phyloP scores from a whole-genome alignment of 2,113 vertebrate species.

The Turdus rufiventris region DNA sequence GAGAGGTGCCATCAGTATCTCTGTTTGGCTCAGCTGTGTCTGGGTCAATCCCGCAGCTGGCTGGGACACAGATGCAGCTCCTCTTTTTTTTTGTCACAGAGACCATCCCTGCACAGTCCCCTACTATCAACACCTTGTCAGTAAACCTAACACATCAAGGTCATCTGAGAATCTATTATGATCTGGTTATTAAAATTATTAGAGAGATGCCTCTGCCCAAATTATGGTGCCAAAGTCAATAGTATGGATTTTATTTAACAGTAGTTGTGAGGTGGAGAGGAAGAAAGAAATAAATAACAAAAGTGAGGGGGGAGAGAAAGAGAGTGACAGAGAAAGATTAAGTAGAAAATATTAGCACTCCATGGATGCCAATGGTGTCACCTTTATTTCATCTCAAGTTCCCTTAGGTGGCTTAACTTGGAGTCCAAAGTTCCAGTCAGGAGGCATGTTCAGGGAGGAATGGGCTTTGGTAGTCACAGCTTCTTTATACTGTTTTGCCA shows the following conservation, averaged over 20 bases:
- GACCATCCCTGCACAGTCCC: fast-evolving
- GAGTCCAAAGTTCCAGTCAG: not conserved
- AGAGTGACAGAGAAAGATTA: not conserved
- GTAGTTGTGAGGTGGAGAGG: not conserved
- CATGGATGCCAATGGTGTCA: not conserved
- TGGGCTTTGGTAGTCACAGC: not conserved
- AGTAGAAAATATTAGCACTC: not conserved
- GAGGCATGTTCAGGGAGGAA: not conserved
- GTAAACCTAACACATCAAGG: not conserved
- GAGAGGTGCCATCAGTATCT: not conserved
- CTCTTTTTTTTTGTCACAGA: not conserved
- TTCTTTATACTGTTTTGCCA: not conserved
- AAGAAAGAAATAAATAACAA: not conserved
- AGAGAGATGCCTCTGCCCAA: not conserved
- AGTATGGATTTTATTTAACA: not conserved
- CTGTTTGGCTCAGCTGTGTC: not conserved
- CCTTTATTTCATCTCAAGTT: not conserved
- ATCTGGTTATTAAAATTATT: not conserved
- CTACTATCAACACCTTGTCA: not conserved
- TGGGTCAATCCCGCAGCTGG: not conserved
- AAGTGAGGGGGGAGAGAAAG: not conserved
- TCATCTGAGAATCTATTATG: not conserved
- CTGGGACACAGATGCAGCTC: not conserved
- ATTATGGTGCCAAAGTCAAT: not conserved
- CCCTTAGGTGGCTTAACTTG: not conserved